phyloP scores from a whole-genome alignment of 1,140 invertebrate genomes.

The Thaumetopoea pityocampa region DNA sequence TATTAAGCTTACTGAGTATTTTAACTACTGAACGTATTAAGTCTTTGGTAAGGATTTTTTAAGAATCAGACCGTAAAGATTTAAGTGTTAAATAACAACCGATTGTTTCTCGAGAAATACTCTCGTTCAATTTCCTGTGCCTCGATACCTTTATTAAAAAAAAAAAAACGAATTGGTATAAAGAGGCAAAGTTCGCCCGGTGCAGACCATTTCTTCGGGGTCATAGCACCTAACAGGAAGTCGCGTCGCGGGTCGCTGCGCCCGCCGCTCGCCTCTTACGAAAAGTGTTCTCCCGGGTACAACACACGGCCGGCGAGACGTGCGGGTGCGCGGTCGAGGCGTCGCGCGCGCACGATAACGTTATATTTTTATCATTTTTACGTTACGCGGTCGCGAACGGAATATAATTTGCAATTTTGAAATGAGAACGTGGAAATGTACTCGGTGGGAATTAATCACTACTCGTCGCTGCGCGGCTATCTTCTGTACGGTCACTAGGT shows the following conservation, averaged over 20 bases:
- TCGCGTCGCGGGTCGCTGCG: conserved; percentile 60
- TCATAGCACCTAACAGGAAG: conserved; percentile 71
- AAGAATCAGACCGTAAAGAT: conserved; percentile 1
- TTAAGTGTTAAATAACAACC: conserved; percentile 50
- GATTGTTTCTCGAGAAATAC: conserved; percentile 39
- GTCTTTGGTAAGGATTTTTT: too few species aligned
- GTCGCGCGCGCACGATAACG: too few species aligned
- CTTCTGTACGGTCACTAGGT: too few species aligned
- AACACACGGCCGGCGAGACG: conserved; percentile 45
- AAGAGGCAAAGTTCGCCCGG: conserved; percentile 43
- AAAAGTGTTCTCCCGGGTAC: conserved; percentile 66
- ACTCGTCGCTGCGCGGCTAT: too few species aligned
- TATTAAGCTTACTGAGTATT: too few species aligned
- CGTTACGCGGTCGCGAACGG: too few species aligned
- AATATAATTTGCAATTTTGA: too few species aligned
- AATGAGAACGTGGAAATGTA: too few species aligned
- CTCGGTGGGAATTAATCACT: too few species aligned
- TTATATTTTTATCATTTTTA: too few species aligned
- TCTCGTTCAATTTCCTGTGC: conserved; percentile 60
- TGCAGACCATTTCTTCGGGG: conserved; percentile 63
- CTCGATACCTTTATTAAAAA: conserved; percentile 49
- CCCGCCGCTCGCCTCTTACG: conserved; percentile 50
- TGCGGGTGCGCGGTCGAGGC: conserved; percentile 35
- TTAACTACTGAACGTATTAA: too few species aligned
- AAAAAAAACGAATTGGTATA: conserved; percentile 36